A percentile compares a stretch with the other conserved stretches of the same genome.
phyloP scores from a whole-genome alignment of 2,797 vertebrate genomes.

The Chelidonichthys spinosus region DNA sequence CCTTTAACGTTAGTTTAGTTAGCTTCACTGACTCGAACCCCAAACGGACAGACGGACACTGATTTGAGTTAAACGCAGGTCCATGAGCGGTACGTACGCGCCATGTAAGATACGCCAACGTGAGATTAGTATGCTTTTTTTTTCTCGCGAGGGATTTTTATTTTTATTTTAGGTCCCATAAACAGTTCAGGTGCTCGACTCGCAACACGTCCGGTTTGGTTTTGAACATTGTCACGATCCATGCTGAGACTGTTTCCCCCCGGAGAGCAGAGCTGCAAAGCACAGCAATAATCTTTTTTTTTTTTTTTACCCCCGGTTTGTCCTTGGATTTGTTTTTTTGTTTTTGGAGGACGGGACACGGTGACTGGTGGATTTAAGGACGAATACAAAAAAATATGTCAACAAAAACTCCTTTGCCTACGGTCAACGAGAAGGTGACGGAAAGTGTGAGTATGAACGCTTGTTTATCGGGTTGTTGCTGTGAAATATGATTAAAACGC shows the following conservation, averaged over 20 bases:
- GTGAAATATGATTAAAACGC: neutral
- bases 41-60: slow-evolving; percentile 57
- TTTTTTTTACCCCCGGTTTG: neutral
- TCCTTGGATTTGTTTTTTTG: neutral
- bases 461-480: neutral
- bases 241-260: slow-evolving; percentile 67
- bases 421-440: slow-evolving; percentile 93
- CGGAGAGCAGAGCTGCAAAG: slow-evolving; percentile 50
- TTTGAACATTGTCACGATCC: slow-evolving; percentile 66
- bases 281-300: slow-evolving; percentile 27
- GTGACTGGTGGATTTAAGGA: slow-evolving; percentile 25
- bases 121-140: neutral
- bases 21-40: slow-evolving; percentile 54
- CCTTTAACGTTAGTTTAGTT: slow-evolving; percentile 57
- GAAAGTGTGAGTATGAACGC: slow-evolving; percentile 91
- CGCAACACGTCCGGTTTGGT: slow-evolving; percentile 66
- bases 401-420: slow-evolving; percentile 93
- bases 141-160: neutral
- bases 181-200: slow-evolving; percentile 49
- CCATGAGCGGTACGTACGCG: slow-evolving; percentile 27
- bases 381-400: slow-evolving; percentile 88
- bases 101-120: slow-evolving; percentile 31
- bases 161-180: neutral
- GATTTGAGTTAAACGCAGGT: slow-evolving; percentile 46
- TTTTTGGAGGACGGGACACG: slow-evolving; percentile 13